These are phyloP conservation scores for Sphaerophoria taeniata DNA, from an alignment of 2,888 invertebrate species.

Conservation along the genomic window DNA sequence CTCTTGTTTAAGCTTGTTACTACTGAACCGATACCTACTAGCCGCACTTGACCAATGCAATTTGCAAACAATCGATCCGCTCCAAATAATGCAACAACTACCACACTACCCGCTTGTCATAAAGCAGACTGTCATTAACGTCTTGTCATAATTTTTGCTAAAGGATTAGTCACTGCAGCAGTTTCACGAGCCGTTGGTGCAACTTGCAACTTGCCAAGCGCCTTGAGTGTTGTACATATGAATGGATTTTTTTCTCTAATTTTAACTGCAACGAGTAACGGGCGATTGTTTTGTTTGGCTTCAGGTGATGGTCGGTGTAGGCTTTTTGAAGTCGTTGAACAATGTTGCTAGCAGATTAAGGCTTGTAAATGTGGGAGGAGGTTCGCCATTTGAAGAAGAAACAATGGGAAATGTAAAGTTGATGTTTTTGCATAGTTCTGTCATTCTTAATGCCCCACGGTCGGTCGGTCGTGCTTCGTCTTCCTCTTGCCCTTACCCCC, in stretches of 20 bases:
- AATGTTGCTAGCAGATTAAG: conserved; percentile 31
- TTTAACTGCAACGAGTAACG: conserved; percentile 28
- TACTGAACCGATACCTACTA: conserved; percentile 34
- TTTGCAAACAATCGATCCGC: conserved; percentile 61
- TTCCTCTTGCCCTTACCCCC: not conserved
- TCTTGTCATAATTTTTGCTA: conserved; percentile 18
- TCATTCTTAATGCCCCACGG: not conserved
- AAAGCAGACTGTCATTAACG: conserved; percentile 19
- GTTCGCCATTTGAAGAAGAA: not conserved
- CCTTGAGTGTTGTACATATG: conserved; percentile 44
- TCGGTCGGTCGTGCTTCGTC: not conserved
- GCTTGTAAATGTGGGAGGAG: not conserved
- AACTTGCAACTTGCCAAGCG: conserved; percentile 28
- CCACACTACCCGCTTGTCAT: not conserved
- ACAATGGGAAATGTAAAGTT: conserved; percentile 27
- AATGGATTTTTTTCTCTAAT: conserved; percentile 1
- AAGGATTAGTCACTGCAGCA: conserved; percentile 54
- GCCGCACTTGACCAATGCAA: conserved; percentile 70
- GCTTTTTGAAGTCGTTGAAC: conserved; percentile 34
- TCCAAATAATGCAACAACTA: conserved; percentile 47
- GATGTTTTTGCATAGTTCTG: conserved; percentile 13
- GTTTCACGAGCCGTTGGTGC: not conserved
- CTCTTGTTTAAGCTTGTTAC: conserved; percentile 24
- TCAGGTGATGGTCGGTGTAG: conserved; percentile 39
- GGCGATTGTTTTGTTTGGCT: conserved; percentile 62